Conservation (phyloP, 2,113 vertebrate species). For the Tragelaphus buxtoni region DNA sequence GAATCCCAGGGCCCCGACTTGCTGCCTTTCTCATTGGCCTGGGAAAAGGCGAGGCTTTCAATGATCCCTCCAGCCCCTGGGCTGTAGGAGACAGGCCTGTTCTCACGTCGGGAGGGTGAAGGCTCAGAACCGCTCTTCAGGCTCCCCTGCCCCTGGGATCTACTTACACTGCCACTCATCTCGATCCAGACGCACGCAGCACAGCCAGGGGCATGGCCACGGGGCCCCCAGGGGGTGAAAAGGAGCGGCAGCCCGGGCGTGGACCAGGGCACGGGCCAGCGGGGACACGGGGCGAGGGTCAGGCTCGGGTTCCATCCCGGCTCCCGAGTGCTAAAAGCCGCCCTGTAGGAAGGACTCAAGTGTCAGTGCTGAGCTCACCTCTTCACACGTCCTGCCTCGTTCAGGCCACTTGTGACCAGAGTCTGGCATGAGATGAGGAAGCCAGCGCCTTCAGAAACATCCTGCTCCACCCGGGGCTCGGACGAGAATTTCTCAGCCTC, state of each 20-base stretch:
- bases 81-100: background rate
- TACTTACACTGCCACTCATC: background rate
- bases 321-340: background rate
- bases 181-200: background rate
- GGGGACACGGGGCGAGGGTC: accelerated
- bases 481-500: background rate
- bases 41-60: background rate
- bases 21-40: background rate
- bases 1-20: background rate
- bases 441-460: background rate
- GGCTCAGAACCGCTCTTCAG: background rate
- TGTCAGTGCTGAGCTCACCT: background rate
- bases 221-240: background rate
- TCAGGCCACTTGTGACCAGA: background rate
- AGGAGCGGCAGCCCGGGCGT: accelerated
- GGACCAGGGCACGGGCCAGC: too few relatives aligned
- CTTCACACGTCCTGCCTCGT: background rate
- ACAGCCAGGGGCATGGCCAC: background rate
- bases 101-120: accelerated
- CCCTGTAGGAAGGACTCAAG: background rate
- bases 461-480: accelerated
- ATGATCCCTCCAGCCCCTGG: background rate
- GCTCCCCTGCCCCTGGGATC: background rate
- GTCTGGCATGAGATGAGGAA: accelerated
- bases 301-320: background rate